Percentiles rank a stretch among this genome's conserved stretches.
These are phyloP conservation scores for Rhinogobius similis DNA, from an alignment of 2,113 vertebrate genomes.

Conservation along the genomic window DNA sequence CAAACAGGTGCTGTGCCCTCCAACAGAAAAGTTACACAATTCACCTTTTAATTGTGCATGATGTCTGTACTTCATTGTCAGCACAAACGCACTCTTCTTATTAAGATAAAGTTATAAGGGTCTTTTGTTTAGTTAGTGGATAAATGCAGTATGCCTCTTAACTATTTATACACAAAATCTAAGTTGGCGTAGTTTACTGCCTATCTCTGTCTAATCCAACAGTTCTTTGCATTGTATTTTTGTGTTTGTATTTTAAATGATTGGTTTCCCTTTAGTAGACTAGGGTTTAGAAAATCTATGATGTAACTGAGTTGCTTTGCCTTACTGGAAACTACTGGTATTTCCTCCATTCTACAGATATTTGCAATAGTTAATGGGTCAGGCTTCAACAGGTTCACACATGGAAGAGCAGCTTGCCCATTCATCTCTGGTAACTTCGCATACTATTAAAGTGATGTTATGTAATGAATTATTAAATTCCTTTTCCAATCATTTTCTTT, in stretches of 20 bases:
- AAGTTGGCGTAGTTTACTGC: too few species aligned
- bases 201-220: not conserved
- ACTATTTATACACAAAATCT: too few species aligned
- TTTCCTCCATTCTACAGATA: slow-evolving; percentile 53
- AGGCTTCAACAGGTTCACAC: slow-evolving; percentile 52
- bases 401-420: slow-evolving; percentile 21
- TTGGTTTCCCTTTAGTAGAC: not conserved
- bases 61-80: not conserved
- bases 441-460: not conserved
- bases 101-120: not conserved
- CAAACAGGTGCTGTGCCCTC: too few species aligned
- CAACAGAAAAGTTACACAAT: too few species aligned
- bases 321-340: slow-evolving; percentile 17
- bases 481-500: not conserved
- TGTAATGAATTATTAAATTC: not conserved
- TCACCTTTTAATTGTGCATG: not conserved
- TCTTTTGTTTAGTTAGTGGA: not conserved
- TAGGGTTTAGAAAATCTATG: not conserved
- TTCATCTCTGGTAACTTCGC: slow-evolving; percentile 13
- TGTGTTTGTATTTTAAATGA: too few species aligned
- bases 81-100: too few species aligned
- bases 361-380: slow-evolving; percentile 39
- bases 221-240: not conserved
- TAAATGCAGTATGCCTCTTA: not conserved
- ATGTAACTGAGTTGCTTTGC: not conserved